Evolutionary conservation across 2,888 invertebrate species (phyloP).

Genomic region (Ophion costatus): DNA sequence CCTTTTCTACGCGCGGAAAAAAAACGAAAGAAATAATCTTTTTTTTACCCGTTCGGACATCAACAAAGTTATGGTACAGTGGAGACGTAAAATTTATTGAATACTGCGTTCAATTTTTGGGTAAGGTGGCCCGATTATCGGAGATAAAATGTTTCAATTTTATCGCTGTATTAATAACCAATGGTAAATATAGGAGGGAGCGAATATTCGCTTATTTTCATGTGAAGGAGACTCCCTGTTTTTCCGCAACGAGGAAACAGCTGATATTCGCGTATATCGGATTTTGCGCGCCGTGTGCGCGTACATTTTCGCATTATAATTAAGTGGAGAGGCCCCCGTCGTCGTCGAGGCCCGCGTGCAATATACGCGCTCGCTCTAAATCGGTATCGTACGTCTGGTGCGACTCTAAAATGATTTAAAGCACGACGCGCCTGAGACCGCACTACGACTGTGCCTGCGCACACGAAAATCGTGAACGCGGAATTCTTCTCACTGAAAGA

Average conservation of each 20-base stretch:
- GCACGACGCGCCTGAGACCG: constrained; percentile 51
- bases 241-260: constrained; percentile 33
- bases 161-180: not conserved
- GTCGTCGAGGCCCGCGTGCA: constrained; percentile 30
- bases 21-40: not conserved
- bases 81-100: not conserved
- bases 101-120: not conserved
- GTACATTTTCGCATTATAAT: constrained; percentile 58
- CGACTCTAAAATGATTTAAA: constrained; percentile 67
- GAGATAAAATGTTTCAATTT: not conserved
- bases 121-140: not conserved
- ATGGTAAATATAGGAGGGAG: not conserved
- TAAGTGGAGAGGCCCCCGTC: constrained; percentile 58
- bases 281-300: not conserved
- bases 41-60: not conserved
- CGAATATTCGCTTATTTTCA: not conserved
- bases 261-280: constrained; percentile 53
- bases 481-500: constrained; percentile 52
- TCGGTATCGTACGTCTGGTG: constrained; percentile 60
- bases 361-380: constrained; percentile 56
- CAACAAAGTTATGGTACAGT: not conserved
- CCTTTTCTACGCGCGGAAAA: not conserved
- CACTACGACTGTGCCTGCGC: constrained; percentile 42
- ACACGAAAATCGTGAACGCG: constrained; percentile 48
- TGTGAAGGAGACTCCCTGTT: constrained; percentile 4